phyloP scores from a whole-genome alignment of 2,888 invertebrate species.

The Limenitis camilla region DNA sequence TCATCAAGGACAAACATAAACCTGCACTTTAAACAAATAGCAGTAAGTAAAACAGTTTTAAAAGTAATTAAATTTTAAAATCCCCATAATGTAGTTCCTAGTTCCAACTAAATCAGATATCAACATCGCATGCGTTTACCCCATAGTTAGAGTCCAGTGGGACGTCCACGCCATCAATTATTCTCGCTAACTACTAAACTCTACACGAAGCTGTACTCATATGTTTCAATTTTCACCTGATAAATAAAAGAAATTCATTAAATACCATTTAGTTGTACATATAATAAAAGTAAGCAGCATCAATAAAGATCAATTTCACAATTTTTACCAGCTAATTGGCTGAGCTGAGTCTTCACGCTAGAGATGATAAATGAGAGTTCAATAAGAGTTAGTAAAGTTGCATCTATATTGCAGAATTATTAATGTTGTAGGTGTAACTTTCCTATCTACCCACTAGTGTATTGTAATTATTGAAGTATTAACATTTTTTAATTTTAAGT shows the following conservation, averaged over 20 bases:
- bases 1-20: too few relatives aligned
- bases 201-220: slow-evolving; percentile 33
- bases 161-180: slow-evolving; percentile 36
- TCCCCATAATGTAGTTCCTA: not conserved
- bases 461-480: too few relatives aligned
- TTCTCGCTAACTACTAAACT: slow-evolving; percentile 36
- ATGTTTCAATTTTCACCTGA: slow-evolving; percentile 51
- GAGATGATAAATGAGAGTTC: too few relatives aligned
- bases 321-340: too few relatives aligned
- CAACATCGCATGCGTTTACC: slow-evolving; percentile 35
- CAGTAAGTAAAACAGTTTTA: not conserved
- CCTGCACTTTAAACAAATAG: too few relatives aligned
- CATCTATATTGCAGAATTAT: too few relatives aligned
- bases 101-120: slow-evolving; percentile 26
- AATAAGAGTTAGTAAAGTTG: too few relatives aligned
- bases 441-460: too few relatives aligned
- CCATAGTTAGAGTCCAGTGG: slow-evolving; percentile 30
- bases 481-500: too few relatives aligned
- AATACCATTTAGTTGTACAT: not conserved
- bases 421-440: too few relatives aligned
- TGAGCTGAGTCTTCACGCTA: too few relatives aligned
- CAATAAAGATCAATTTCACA: too few relatives aligned
- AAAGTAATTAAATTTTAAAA: slow-evolving; percentile 5
- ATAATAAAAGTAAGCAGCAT: not conserved
- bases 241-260: slow-evolving; percentile 25